A percentile compares a stretch with the other conserved stretches of the same genome.
Evolutionary conservation across 2,888 invertebrate species (phyloP).

Genomic region (Theretra japonica): DNA sequence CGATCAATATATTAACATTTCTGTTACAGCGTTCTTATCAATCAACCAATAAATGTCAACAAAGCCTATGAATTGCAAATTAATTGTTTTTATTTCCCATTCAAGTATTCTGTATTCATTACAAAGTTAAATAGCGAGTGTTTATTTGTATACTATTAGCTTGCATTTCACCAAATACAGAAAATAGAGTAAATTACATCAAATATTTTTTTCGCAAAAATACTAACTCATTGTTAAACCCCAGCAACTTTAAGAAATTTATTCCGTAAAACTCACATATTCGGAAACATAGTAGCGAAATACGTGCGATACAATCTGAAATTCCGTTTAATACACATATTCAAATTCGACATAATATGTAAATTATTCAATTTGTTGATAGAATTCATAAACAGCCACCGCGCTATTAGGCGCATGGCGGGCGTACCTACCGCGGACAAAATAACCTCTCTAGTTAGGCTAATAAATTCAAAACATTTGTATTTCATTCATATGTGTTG

Average conservation of each 20-base stretch:
- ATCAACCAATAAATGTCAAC: slow-evolving; percentile 17
- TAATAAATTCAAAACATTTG: slow-evolving; percentile 28
- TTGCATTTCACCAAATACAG: not conserved
- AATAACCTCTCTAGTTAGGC: slow-evolving; percentile 15
- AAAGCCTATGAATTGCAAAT: slow-evolving; percentile 19
- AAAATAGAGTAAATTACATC: not conserved
- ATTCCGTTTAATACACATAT: not conserved
- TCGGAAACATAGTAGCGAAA: not conserved
- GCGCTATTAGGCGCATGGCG: slow-evolving; percentile 6
- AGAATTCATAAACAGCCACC: slow-evolving; percentile 23
- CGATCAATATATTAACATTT: slow-evolving; percentile 3
- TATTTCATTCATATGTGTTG: slow-evolving; percentile 25
- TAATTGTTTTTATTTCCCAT: slow-evolving; percentile 4
- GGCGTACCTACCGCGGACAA: slow-evolving; percentile 15
- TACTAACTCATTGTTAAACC: too few species aligned
- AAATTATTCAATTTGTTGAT: slow-evolving; percentile 17
- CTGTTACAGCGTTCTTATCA: slow-evolving; percentile 6
- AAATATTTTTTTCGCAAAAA: too few species aligned
- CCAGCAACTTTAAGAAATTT: not conserved
- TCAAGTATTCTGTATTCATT: not conserved
- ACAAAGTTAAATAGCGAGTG: not conserved
- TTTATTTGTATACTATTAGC: not conserved
- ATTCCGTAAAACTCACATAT: not conserved
- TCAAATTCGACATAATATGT: slow-evolving; percentile 13
- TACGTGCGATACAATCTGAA: not conserved